Percentiles rank a stretch among this genome's conserved stretches.
Evolutionary conservation across 2,797 vertebrate genomes (phyloP).

Genomic region (Rallus crepitans): DNA sequence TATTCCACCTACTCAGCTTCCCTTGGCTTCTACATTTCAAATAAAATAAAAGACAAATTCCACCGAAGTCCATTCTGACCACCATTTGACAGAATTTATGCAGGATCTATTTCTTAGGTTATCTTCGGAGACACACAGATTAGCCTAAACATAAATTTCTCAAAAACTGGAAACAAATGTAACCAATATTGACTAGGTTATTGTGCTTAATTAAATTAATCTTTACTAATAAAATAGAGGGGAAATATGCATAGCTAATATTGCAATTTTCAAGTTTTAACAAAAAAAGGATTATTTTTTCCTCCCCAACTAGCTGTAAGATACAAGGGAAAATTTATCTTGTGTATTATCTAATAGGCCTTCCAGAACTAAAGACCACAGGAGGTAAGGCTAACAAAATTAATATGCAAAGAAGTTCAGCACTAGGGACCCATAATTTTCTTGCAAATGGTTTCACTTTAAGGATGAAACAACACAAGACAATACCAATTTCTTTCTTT

Average conservation of each 20-base stretch:
- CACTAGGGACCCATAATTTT: conserved; percentile 97
- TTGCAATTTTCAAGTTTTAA: conserved; percentile 75
- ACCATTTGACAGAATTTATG: not conserved
- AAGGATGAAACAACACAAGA: conserved; percentile 93
- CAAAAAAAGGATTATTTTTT: conserved; percentile 52
- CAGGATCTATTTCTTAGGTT: not conserved
- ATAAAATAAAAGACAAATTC: not conserved
- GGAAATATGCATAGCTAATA: conserved; percentile 50
- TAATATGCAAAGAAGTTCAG: conserved; percentile 98
- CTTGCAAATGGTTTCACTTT: conserved; percentile 95
- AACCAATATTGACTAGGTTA: conserved; percentile 65
- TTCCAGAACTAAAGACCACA: conserved; percentile 89
- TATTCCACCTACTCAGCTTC: not conserved
- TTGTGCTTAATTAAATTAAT: conserved; percentile 70
- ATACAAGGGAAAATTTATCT: conserved; percentile 85
- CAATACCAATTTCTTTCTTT: conserved; percentile 88
- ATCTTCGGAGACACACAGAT: not conserved
- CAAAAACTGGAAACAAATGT: conserved; percentile 44
- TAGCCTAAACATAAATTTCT: conserved; percentile 47
- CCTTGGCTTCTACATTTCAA: not conserved
- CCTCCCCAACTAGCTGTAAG: conserved; percentile 70
- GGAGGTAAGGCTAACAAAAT: conserved; percentile 99
- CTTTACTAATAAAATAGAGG: conserved; percentile 64
- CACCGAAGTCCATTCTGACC: not conserved
- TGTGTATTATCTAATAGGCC: conserved; percentile 90